Evolutionary conservation across 2,797 vertebrate genomes (phyloP), one percentile per base, ranked within the genome.

Genomic region (Artibeus jamaicensis): DNA sequence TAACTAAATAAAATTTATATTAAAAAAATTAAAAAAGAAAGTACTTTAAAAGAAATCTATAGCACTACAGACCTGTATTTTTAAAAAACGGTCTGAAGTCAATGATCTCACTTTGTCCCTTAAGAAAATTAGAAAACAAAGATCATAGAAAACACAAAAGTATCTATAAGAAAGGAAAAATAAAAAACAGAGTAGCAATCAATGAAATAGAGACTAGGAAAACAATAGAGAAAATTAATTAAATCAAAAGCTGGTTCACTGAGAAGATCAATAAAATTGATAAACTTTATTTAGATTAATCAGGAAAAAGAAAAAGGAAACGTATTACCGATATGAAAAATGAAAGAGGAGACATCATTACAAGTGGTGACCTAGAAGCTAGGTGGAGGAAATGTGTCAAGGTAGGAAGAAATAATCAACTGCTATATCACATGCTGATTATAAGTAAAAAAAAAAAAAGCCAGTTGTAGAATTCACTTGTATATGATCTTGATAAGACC

Each of bases 21-120:
- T n/a, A n/a, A n/a, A n/a, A n/a, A n/a, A n/a, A n/a, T n/a, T n/a
- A n/a, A n/a, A n/a, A n/a, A n/a, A n/a, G n/a, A n/a, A n/a, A n/a
- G n/a, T 46, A 68, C 65, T 87, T 96, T 14, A n/a, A 92, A 39
- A 39, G 26, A 91, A 92, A 96, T 68, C 4, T 68, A 44, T 89
- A 67, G 42, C 12, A 44, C 37, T 24, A 79, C 71, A 78, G 8
- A 76, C 6, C 9, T 94, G 5, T 50, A 70, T 82, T 67, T 67
- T 67, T 92, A 53, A 42, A 57, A 81, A 62, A 46, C 32, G 3
- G 19, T 59, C 55, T 93, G 48, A 90, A 93, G 82, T 57, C 21
- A 76, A 26, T 62, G 5, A 86, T 55, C 11, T 89, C 19, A 87
- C 18, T 78, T 78, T 65, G 19, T 8, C 39, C 48, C 48, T 68